Conservation (phyloP, 1,140 invertebrate species). For the Latrodectus geometricus region DNA sequence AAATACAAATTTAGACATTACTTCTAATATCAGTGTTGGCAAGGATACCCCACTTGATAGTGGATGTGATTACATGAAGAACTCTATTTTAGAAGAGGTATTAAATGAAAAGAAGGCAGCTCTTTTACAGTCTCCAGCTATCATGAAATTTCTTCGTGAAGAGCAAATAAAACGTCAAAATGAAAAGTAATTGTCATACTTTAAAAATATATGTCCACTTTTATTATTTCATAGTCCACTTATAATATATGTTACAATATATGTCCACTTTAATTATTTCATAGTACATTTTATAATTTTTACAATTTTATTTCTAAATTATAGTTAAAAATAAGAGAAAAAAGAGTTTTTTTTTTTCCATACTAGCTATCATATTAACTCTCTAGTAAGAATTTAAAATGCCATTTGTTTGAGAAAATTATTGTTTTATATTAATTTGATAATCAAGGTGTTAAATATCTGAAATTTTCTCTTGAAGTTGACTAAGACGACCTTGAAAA, state of each 20-base stretch:
- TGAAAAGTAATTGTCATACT: background rate
- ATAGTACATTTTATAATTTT: conserved; percentile 1
- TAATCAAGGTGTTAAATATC: no score
- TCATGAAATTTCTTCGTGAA: conserved; percentile 33
- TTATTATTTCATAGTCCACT: no score
- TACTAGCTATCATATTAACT: background rate
- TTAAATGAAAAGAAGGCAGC: conserved; percentile 52
- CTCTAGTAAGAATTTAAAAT: background rate
- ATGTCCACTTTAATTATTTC: no score
- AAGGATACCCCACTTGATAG: background rate
- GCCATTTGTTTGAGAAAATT: no score
- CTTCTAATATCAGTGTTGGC: background rate
- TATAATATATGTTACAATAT: no score
- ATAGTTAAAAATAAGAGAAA: no score
- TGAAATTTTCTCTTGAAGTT: no score
- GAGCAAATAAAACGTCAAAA: conserved; percentile 35
- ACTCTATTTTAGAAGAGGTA: conserved; percentile 55
- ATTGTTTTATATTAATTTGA: no score
- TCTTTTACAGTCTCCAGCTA: conserved; percentile 29
- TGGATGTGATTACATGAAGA: conserved; percentile 40
- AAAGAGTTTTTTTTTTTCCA: no score
- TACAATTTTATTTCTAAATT: background rate
- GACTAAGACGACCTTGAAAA: no score
- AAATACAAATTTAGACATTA: conserved; percentile 5
- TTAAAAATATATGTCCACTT: background rate